These are phyloP conservation scores for Oikopleura albicans DNA, from an alignment of 23 tunicate species.

Conservation along the genomic window DNA sequence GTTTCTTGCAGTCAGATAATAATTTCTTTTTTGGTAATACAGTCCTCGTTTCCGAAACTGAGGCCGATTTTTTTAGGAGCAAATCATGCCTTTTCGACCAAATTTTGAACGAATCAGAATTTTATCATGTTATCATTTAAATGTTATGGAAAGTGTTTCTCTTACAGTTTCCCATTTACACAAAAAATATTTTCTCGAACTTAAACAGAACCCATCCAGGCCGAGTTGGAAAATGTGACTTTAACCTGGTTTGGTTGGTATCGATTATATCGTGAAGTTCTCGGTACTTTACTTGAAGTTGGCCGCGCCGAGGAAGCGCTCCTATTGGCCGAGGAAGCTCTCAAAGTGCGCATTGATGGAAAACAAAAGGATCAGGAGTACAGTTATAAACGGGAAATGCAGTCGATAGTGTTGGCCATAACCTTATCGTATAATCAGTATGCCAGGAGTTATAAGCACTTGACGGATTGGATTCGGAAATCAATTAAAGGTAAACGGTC, in stretches of 20 bases:
- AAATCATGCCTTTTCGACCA: no score
- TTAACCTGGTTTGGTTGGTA: conserved; percentile 12
- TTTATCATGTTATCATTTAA: no score
- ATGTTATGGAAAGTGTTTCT: no score
- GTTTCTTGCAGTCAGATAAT: no score
- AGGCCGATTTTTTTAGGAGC: no score
- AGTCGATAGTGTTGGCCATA: not conserved
- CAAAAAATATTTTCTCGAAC: no score
- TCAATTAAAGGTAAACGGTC: not conserved
- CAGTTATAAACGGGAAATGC: conserved; percentile 8
- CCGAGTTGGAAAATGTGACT: conserved; percentile 5
- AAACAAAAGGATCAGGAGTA: not conserved
- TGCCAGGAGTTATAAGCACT: not conserved
- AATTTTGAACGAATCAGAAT: no score
- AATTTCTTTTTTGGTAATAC: no score
- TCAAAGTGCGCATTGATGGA: conserved; percentile 6
- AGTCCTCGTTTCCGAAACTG: no score
- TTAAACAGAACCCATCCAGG: not conserved
- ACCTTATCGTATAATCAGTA: not conserved
- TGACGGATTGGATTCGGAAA: not conserved
- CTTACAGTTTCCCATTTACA: no score
- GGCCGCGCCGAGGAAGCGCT: not conserved
- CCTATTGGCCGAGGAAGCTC: not conserved
- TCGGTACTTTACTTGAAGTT: not conserved
- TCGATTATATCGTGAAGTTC: not conserved